A percentile compares a stretch with the other conserved stretches of the same genome.
Conservation (phyloP, 2,797 vertebrate species). For the Hydrophis major region DNA sequence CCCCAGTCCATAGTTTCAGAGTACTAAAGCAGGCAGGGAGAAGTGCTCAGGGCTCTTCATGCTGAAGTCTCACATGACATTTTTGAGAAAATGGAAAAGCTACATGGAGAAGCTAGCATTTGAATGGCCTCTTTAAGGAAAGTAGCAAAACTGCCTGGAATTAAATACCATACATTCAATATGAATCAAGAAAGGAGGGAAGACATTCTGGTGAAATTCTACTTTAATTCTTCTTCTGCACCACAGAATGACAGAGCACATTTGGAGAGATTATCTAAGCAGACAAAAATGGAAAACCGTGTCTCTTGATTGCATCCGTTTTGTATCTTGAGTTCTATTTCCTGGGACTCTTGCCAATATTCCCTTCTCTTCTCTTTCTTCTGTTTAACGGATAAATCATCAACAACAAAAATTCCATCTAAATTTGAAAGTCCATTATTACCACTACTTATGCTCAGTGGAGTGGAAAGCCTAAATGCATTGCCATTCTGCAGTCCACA, state of each 20-base stretch:
- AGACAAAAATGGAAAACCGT: constrained; percentile 31
- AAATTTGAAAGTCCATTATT: constrained; percentile 44
- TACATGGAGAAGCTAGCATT: neutral
- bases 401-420: constrained; percentile 26
- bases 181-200: constrained; percentile 15
- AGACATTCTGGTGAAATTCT: constrained; percentile 16
- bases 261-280: constrained; percentile 17
- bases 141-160: constrained; percentile 9
- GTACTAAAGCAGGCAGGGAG: neutral
- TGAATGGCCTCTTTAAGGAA: neutral
- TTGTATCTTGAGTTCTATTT: constrained; percentile 34
- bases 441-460: constrained; percentile 21
- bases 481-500: neutral
- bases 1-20: neutral
- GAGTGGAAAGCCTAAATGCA: constrained; percentile 22
- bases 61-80: neutral
- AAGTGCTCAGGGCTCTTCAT: neutral
- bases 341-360: constrained; percentile 39
- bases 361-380: constrained; percentile 42
- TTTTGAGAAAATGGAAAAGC: neutral
- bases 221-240: constrained; percentile 3
- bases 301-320: constrained; percentile 27
- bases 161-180: neutral
- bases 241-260: constrained; percentile 11
- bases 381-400: constrained; percentile 52